These are phyloP conservation scores for Sinocyclocheilus anshuiensis DNA, from an alignment of 2,113 vertebrate species.

Conservation along the genomic window DNA sequence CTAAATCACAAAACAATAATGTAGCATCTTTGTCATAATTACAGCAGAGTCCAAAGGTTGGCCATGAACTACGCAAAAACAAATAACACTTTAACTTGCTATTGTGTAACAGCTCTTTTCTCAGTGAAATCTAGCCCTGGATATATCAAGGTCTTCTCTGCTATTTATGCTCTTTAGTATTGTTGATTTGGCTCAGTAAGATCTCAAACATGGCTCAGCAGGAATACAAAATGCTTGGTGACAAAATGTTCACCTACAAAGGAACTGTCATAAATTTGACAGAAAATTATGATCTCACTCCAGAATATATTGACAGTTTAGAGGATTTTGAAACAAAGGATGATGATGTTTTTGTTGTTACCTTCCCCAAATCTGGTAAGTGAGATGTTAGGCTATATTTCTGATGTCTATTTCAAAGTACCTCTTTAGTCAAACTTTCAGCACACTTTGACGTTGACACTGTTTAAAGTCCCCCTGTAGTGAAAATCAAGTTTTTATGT, in stretches of 20 bases:
- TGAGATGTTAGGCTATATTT: not conserved
- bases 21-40: too few species aligned
- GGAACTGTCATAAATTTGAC: conserved; percentile 45
- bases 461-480: too few species aligned
- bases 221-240: conserved; percentile 49
- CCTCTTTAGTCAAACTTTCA: not conserved
- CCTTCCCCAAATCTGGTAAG: conserved; percentile 74
- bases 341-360: conserved; percentile 65
- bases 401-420: too few species aligned
- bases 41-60: not conserved
- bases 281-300: not conserved
- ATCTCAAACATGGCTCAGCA: conserved; percentile 30
- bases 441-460: not conserved
- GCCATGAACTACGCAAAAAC: not conserved
- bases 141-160: not conserved
- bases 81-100: not conserved
- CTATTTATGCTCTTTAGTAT: not conserved
- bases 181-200: not conserved
- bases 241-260: conserved; percentile 58
- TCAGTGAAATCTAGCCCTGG: not conserved
- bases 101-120: not conserved
- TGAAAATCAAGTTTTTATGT: too few species aligned
- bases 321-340: conserved; percentile 68
- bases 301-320: conserved; percentile 60
- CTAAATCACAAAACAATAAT: too few species aligned